Percentiles rank a stretch among this genome's conserved stretches.
phyloP scores from a whole-genome alignment of 2,888 invertebrate species.

The Odontothrips loti region DNA sequence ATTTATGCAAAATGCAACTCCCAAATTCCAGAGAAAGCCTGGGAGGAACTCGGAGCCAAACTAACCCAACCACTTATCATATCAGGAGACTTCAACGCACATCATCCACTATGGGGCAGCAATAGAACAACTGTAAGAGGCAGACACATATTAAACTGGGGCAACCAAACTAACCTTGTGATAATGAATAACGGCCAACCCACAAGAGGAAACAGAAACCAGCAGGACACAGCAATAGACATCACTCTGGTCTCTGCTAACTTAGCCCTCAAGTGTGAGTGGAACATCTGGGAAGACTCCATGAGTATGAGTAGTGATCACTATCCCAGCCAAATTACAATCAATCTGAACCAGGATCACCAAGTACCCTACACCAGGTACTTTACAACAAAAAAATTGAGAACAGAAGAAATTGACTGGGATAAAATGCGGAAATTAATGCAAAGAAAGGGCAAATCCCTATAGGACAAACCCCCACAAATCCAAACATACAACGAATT shows the following conservation, averaged over 20 bases:
- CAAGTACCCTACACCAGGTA: background rate
- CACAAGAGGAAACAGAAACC: background rate
- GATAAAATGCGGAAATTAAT: background rate
- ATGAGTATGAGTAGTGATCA: constrained; percentile 31
- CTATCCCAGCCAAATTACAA: background rate
- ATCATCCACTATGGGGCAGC: constrained; percentile 11
- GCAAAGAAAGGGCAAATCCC: background rate
- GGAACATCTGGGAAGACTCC: background rate
- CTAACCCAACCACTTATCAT: too few relatives aligned
- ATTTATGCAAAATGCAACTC: too few relatives aligned
- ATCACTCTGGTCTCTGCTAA: background rate
- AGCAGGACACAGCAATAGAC: constrained; percentile 25
- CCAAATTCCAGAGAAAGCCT: too few relatives aligned
- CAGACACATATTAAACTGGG: background rate
- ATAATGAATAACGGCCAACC: background rate
- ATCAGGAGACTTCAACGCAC: constrained; percentile 28
- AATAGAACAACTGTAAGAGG: background rate
- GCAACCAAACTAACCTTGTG: background rate
- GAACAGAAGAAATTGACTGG: background rate
- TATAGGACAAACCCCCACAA: background rate
- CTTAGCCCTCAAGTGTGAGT: background rate
- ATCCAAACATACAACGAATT: background rate
- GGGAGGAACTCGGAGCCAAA: too few relatives aligned
- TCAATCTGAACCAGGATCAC: background rate
- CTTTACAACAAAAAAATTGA: background rate